Percentiles rank a stretch among this genome's conserved stretches.
Evolutionary conservation across 2,113 vertebrate species (phyloP).

Genomic region (Agapornis roseicollis): DNA sequence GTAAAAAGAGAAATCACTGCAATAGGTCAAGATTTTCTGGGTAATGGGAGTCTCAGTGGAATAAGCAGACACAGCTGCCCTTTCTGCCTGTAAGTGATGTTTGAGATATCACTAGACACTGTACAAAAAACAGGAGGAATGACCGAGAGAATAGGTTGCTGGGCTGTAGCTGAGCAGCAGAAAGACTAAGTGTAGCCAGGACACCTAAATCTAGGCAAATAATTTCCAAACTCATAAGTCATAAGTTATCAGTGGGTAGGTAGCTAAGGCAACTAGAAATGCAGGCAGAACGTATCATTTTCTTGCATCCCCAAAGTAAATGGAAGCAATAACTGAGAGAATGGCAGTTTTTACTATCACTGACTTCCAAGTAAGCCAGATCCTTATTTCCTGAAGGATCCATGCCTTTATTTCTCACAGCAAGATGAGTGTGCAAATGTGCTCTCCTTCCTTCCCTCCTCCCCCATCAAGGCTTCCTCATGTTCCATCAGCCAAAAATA

Average conservation of each 20-base stretch:
- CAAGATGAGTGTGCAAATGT: neutral
- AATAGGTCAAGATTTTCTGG: neutral
- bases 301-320: neutral
- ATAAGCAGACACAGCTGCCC: neutral
- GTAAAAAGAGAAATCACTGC: neutral
- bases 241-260: neutral
- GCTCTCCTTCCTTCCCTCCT: neutral
- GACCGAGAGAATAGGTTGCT: neutral
- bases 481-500: slow-evolving; percentile 5
- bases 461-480: neutral
- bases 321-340: neutral
- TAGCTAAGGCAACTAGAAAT: neutral
- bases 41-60: neutral
- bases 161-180: slow-evolving; percentile 38
- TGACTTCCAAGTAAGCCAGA: neutral
- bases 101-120: neutral
- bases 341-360: neutral
- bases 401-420: neutral
- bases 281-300: neutral
- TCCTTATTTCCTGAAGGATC: neutral
- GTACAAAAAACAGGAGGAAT: slow-evolving; percentile 7
- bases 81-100: neutral
- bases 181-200: neutral
- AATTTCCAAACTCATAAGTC: neutral
- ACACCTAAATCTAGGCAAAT: neutral